Percentiles rank a stretch among this genome's conserved stretches.
Evolutionary conservation across 2,113 vertebrate genomes (phyloP).

Genomic region (Antigone vipio): DNA sequence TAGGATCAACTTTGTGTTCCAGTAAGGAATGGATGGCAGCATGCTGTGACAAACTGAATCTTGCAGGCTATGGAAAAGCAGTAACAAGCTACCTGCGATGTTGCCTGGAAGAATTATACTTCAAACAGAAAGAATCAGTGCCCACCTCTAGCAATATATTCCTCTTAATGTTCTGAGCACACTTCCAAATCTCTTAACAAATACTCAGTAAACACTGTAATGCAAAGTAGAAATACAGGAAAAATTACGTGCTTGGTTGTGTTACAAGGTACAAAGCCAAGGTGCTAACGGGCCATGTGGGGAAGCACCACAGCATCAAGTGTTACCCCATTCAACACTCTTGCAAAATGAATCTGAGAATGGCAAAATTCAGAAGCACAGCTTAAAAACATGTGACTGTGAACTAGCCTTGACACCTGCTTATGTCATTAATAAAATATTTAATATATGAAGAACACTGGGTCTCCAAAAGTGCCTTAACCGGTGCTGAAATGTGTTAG

Average conservation of each 20-base stretch:
- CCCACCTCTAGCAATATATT: neutral
- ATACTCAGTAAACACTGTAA: neutral
- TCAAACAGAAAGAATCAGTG: neutral
- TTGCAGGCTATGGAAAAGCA: neutral
- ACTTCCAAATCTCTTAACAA: neutral
- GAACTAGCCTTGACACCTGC: conserved; percentile 21
- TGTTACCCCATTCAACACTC: neutral
- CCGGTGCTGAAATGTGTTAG: neutral
- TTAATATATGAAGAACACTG: conserved; percentile 17
- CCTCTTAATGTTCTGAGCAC: neutral
- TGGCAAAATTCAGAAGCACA: neutral
- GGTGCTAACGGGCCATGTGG: neutral
- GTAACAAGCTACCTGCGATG: neutral
- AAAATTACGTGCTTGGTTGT: neutral
- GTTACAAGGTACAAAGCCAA: neutral
- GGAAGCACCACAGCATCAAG: neutral
- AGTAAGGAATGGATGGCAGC: neutral
- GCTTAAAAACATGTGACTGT: neutral
- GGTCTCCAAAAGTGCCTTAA: conserved; percentile 6
- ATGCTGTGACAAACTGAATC: neutral
- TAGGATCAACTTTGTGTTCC: neutral
- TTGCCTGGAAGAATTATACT: neutral
- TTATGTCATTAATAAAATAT: conserved; percentile 48
- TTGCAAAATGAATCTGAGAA: neutral
- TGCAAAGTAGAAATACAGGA: neutral